Evolutionary conservation across 2,797 vertebrate species (phyloP), one percentile per base, ranked within the genome.

Genomic region (Discoglossus pictus): DNA sequence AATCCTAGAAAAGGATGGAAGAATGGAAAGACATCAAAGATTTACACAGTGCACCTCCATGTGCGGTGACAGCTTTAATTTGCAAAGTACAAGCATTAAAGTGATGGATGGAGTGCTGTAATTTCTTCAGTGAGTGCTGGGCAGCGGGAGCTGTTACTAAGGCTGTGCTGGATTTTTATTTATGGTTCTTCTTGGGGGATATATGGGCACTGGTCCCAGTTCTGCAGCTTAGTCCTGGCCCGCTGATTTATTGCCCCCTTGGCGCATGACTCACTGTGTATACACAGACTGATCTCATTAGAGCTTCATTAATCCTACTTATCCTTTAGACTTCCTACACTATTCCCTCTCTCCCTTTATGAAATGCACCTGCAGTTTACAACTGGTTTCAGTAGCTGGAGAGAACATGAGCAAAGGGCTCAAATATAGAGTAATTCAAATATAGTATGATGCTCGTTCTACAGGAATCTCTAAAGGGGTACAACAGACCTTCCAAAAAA

Each of bases 41-140:
- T 68, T 77, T 70, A 75, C 78, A 82, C 58, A 2, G 1, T 78
- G 79, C 78, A 72, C 82, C 70, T 78, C 77, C 76, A 75, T 75
- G 68, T 60, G 68, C 74, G 0, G 0, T 84, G 85, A 82, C 85
- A 83, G 83, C 73, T 85, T 84, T 85, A 84, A 84, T 84, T 85
- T 87, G 67, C 74, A 84, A 77, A 86, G 83, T 82, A 84, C 75
- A 77, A 72, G 76, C 76, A 78, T 85, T 86, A 82, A 84, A 85
- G 68, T 85, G 84, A 87, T 85, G 76, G 71, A 87, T 87, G 65
- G 67, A 54, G 48, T 34, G 61, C 0, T 48, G 80, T 80, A 69
- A 68, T 79, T 74, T 6, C 0, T 0, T 1, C 61, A 63, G 52
- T 72, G 53, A 13, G 16, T 74, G 66, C 61, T 64, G 64, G 61